Base-by-base conservation (phyloP, 2,888 invertebrate genomes). In the Pyrrhosoma nymphula region DNA sequence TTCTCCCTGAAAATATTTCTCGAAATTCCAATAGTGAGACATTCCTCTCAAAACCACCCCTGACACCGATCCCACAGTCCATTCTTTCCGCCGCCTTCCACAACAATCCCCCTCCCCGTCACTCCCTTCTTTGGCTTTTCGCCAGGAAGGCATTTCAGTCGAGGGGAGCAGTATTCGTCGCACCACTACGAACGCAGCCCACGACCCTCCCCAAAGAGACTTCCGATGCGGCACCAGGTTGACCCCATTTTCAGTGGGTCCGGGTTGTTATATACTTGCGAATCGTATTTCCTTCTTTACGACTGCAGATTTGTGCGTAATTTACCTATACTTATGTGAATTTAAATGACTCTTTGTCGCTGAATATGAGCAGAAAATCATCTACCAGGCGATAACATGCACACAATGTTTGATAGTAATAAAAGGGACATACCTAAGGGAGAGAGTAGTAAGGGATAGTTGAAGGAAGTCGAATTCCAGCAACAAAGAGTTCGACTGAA, bases 191-290 rank as follows among this genome's bases (percentile, higher is more conserved):
- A 14, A 23, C 14, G 82, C 30, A 16, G 35, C 35, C 16, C 82
- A 82, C 82, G 82, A 82, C 82, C 82, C 82, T 35, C 82, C 82
- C 82, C 35, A 82, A 82, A 82, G 82, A 35, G 82, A 82, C 35
- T 82, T 82, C 82, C 35, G 35, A 82, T 82, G 69, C 69, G 69
- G 26, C 82, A 35, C 35, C 82, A 82, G 26, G 35, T 35, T 26
- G 26, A 69, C 69, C 69, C 69, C 35, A 35, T 35, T 35, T 26
- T 35, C 82, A 35, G 6, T 60, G 18, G 20, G 60, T 60, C 60
- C 18, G 60, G 60, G 18, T 20, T 47, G 47, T 8, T 47, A 47
- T 47, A 47, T 47, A 23, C 26, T 69, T n/a, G n/a, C 69, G n/a
- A 69, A 3, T 20, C 20, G 16, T 23, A 69, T 8, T 4, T 47